Percentiles rank a stretch among this genome's conserved stretches.
These are phyloP conservation scores for Drosophila chauvacae DNA, from an alignment of 1,140 invertebrate species.

Conservation along the genomic window DNA sequence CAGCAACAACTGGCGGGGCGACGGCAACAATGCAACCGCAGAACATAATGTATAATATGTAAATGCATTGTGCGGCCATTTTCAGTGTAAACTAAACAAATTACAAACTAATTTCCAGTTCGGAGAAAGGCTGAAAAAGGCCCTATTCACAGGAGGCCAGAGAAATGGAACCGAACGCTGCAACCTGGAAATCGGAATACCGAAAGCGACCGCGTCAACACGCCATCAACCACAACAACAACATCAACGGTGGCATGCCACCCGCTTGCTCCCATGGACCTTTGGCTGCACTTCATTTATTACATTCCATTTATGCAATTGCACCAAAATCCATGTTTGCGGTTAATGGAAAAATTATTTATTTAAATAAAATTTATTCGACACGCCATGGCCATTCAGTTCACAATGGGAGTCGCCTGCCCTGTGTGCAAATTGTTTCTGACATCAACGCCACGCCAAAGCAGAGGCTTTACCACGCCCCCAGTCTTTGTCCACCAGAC, in stretches of 20 bases:
- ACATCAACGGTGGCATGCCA: conserved; percentile 1
- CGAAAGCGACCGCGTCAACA: conserved; percentile 61
- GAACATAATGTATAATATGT: conserved; percentile 68
- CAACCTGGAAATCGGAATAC: conserved; percentile 28
- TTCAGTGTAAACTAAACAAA: conserved; percentile 71
- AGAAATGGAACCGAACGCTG: conserved; percentile 12
- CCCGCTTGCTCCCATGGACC: neutral
- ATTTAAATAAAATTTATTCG: conserved; percentile 77
- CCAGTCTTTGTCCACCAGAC: neutral
- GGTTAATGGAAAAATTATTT: conserved; percentile 82
- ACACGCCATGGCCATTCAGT: conserved; percentile 44
- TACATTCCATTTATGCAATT: conserved; percentile 78
- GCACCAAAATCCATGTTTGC: conserved; percentile 78
- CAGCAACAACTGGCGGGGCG: conserved; percentile 9
- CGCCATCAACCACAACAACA: conserved; percentile 64
- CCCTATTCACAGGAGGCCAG: neutral
- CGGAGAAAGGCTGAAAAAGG: conserved; percentile 22
- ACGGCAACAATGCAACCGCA: conserved; percentile 55
- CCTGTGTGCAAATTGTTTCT: conserved; percentile 53
- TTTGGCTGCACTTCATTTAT: conserved; percentile 64
- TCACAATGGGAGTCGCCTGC: conserved; percentile 9
- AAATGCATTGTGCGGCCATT: conserved; percentile 60
- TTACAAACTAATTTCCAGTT: conserved; percentile 70
- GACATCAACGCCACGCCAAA: conserved; percentile 45
- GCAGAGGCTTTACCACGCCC: conserved; percentile 10